Evolutionary conservation across 2,888 invertebrate species (phyloP).

Genomic region (Chrysopilus asiliformis): DNA sequence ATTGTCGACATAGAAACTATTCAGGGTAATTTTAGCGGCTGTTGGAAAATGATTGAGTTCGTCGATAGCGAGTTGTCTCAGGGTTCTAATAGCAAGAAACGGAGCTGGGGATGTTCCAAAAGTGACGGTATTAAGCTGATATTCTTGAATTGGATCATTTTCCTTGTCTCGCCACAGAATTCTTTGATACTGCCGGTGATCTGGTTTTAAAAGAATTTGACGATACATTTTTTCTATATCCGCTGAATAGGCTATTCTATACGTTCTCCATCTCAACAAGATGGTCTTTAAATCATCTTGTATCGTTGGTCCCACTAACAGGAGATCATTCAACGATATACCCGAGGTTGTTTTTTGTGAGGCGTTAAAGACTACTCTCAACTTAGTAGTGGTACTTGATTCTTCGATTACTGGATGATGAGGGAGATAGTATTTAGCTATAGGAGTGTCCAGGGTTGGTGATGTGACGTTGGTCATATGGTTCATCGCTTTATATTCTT

Average conservation of each 20-base stretch:
- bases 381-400: constrained; percentile 1
- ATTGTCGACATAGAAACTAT: too few relatives aligned
- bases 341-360: neutral
- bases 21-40: neutral
- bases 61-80: constrained; percentile 9
- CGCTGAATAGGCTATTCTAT: neutral
- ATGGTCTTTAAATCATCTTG: neutral
- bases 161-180: constrained; percentile 6
- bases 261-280: neutral
- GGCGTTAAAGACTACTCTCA: neutral
- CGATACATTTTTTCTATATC: constrained; percentile 5
- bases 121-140: constrained; percentile 4
- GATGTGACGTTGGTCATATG: constrained; percentile 14
- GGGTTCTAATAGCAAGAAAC: too few relatives aligned
- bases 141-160: constrained; percentile 4
- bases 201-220: neutral
- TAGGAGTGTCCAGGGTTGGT: neutral
- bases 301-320: constrained; percentile 3
- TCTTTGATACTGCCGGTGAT: constrained; percentile 2
- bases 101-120: constrained; percentile 8
- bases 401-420: neutral
- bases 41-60: constrained; percentile 14
- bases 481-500: constrained; percentile 15
- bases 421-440: neutral
- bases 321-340: neutral